These are phyloP conservation scores for Acanthornis magna DNA, from an alignment of 2,797 vertebrate species.

Conservation along the genomic window DNA sequence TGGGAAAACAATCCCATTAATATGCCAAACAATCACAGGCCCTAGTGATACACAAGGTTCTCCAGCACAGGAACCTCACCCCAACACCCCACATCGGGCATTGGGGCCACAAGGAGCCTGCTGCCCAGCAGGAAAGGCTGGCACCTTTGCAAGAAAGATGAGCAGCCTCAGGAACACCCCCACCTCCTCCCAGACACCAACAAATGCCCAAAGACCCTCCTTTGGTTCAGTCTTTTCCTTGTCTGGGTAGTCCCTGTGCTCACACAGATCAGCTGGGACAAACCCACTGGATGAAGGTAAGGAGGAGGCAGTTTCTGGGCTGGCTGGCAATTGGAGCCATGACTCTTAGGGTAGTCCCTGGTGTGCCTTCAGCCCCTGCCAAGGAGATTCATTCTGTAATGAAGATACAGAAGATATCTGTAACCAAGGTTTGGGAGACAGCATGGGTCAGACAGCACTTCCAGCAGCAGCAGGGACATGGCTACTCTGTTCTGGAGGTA, in stretches of 20 bases:
- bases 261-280: neutral
- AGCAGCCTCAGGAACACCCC: neutral
- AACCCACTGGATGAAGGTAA: neutral
- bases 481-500: neutral
- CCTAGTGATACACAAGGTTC: neutral
- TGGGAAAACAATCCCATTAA: neutral
- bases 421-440: neutral
- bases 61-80: neutral
- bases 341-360: neutral
- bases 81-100: neutral
- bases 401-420: no score
- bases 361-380: neutral
- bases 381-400: neutral
- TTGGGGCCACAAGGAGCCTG: neutral
- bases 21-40: neutral
- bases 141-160: accelerated
- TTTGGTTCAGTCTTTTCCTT: neutral
- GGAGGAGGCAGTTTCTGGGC: neutral
- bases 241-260: neutral
- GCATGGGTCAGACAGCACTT: neutral
- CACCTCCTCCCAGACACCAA: neutral
- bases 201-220: neutral
- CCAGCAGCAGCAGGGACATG: neutral
- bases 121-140: neutral
- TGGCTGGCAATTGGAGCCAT: neutral